phyloP scores from a whole-genome alignment of 2,113 vertebrate genomes.

The Osmerus eperlanus region DNA sequence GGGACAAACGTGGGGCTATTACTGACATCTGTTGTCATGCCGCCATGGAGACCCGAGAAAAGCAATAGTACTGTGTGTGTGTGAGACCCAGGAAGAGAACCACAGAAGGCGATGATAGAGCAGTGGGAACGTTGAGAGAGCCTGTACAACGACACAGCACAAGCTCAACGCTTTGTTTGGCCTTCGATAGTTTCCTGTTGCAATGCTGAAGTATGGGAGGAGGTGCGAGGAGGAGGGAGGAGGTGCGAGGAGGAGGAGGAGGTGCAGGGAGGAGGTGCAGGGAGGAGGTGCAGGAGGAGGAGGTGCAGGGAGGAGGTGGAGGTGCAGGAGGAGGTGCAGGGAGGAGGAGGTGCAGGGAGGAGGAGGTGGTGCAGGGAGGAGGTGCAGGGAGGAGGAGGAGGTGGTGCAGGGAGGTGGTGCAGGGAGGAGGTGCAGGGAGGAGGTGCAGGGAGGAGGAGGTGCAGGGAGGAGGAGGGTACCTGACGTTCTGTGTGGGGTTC shows the following conservation, averaged over 20 bases:
- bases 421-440: neutral
- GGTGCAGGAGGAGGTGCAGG: no score
- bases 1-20: neutral
- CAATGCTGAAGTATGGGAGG: no score
- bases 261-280: no score
- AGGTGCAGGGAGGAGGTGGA: no score
- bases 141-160: no score
- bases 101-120: neutral
- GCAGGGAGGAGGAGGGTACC: conserved; percentile 61
- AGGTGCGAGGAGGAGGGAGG: no score
- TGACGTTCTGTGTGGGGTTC: conserved; percentile 96
- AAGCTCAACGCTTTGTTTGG: neutral
- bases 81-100: neutral
- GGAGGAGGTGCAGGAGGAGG: neutral
- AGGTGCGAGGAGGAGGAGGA: no score
- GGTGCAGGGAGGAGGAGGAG: neutral
- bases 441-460: neutral
- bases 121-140: neutral
- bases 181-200: no score
- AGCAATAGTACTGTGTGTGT: neutral
- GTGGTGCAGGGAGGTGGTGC: neutral
- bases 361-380: neutral
- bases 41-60: neutral
- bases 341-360: no score
- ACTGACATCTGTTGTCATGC: neutral